Evolutionary conservation across 35 echinoderm and acorn worm species (phyloP), one percentile per base, ranked within the genome.

Genomic region (Lytechinus variegatus): DNA sequence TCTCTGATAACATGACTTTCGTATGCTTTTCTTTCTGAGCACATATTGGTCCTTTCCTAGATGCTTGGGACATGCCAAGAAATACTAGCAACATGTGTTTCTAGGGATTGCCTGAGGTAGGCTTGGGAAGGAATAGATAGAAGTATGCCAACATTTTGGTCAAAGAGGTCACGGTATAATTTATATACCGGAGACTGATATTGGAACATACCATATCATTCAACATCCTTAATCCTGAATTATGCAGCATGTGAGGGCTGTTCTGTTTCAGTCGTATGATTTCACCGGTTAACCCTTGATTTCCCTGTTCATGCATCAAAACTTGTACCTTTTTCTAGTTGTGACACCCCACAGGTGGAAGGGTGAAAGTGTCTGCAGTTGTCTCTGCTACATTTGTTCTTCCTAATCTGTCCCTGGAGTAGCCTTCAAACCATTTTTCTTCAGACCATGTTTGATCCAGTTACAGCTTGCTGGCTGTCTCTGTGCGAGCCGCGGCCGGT

Each of bases 141-240:
- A 79, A 79, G 16, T 79, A 19, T 79, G 66, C 66, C 66, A 79
- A 79, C 19, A 24, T 7, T 58, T 79, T 79, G 66, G 66, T 19
- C 66, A 79, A 7, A 7, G 19, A 79, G 66, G 56, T 58, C 56
- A 58, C 56, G 1, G 56, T 58, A 58, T 13, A 58, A 58, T 58
- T 13, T 58, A 5, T 58, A 60, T 16, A 79, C 66, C 19, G 66
- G 66, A 19, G 19, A 79, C 66, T 79, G 19, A 79, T 79, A 79
- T 24, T 24, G 66, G 52, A 90, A 90, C 29, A 90, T 54, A 51
- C 52, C 88, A 90, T 12, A 29, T 90, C 28, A 90, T 90, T 90
- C 88, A 90, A 29, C 16, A 52, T 90, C 29, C 88, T 90, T 90
- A 90, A 90, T 90, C 88, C 88, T 90, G 52, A 90, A 44, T 52